These are phyloP conservation scores for Drosophila neoperkinsi DNA, from an alignment of 2,888 invertebrate genomes.

Conservation along the genomic window DNA sequence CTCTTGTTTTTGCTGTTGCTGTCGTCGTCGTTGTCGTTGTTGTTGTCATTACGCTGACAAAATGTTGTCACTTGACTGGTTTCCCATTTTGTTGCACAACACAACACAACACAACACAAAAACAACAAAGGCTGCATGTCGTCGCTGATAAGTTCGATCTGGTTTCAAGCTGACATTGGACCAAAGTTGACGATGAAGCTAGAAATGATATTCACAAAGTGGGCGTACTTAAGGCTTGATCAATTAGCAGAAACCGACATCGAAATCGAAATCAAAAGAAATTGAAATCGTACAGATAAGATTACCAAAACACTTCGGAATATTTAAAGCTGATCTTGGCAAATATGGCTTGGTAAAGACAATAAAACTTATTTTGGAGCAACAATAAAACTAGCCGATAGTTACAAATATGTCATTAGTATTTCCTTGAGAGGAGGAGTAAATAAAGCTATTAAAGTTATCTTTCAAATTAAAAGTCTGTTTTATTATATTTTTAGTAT, in stretches of 20 bases:
- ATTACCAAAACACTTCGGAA: slow-evolving; percentile 24
- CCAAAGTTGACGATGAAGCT: slow-evolving; percentile 5
- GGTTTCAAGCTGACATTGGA: slow-evolving; percentile 34
- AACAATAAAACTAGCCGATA: background rate
- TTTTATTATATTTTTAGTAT: background rate
- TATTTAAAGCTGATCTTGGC: background rate
- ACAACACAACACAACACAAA: slow-evolving; percentile 50
- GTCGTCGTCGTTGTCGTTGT: slow-evolving; percentile 37
- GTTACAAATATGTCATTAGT: background rate
- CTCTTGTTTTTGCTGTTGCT: slow-evolving; percentile 28
- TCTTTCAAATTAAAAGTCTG: background rate
- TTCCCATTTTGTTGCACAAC: slow-evolving; percentile 65
- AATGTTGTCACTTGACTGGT: slow-evolving; percentile 73
- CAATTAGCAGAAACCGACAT: slow-evolving; percentile 19
- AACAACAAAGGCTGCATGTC: slow-evolving; percentile 45
- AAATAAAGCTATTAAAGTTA: background rate
- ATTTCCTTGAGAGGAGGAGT: background rate
- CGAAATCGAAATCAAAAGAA: slow-evolving; percentile 31
- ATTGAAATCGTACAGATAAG: slow-evolving; percentile 46
- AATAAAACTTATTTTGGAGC: background rate
- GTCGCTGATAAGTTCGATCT: slow-evolving; percentile 49
- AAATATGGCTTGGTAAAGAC: background rate
- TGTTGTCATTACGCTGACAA: slow-evolving; percentile 62
- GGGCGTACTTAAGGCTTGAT: slow-evolving; percentile 40
- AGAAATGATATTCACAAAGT: slow-evolving; percentile 18